Percentiles rank a stretch among this genome's conserved stretches.
These are phyloP conservation scores for Macropus fuliginosus DNA, from an alignment of 2,797 vertebrate species.

Conservation along the genomic window DNA sequence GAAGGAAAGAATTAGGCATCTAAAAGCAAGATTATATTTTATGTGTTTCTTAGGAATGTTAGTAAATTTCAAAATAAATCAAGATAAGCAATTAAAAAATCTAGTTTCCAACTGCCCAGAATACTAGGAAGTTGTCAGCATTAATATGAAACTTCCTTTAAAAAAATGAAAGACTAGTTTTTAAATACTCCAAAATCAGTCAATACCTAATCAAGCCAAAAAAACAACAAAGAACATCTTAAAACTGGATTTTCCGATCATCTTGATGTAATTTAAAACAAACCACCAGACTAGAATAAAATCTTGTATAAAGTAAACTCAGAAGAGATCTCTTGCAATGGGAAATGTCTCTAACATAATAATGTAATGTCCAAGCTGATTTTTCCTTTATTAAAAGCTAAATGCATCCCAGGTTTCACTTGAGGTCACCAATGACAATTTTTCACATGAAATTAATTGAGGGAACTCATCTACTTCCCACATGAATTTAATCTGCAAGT, in stretches of 20 bases:
- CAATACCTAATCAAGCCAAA: slow-evolving; percentile 10
- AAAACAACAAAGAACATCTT: slow-evolving; percentile 17
- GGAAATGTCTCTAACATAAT: not conserved
- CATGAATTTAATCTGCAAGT: slow-evolving; percentile 36
- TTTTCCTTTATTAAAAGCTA: not conserved
- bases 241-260: slow-evolving; percentile 2
- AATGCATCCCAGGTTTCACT: slow-evolving; percentile 38
- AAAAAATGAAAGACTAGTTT: slow-evolving; percentile 29
- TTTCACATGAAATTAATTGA: slow-evolving; percentile 53
- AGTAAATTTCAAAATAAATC: slow-evolving; percentile 33
- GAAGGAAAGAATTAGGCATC: not conserved
- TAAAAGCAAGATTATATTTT: not conserved
- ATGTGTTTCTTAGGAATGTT: not conserved
- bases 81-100: slow-evolving; percentile 43
- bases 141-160: slow-evolving; percentile 2
- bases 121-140: not conserved
- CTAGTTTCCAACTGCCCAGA: slow-evolving; percentile 19
- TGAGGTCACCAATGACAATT: slow-evolving; percentile 47
- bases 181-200: slow-evolving; percentile 29
- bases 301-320: not conserved
- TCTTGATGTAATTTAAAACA: not conserved
- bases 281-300: slow-evolving; percentile 1
- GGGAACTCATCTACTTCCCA: slow-evolving; percentile 16
- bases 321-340: not conserved
- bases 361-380: not conserved